These are phyloP conservation scores for Helicorthomorpha holstii DNA, from an alignment of 1,140 invertebrate genomes.

Conservation along the genomic window DNA sequence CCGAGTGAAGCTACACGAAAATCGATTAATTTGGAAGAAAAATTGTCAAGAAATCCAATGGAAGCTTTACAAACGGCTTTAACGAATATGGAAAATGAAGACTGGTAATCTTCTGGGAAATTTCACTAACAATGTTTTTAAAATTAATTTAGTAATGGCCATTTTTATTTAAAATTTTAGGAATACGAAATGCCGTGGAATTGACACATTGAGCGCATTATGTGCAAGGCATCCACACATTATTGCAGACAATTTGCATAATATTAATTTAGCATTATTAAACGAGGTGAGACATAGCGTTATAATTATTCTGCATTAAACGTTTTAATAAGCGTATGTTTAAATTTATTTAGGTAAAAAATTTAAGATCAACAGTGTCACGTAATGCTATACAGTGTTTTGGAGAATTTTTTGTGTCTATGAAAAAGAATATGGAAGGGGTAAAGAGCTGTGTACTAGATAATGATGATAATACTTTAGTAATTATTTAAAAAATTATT, in stretches of 20 bases:
- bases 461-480: neutral
- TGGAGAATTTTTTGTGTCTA: constrained; percentile 51
- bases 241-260: constrained; percentile 37
- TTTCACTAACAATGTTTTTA: neutral
- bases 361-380: constrained; percentile 76
- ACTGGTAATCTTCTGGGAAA: constrained; percentile 4
- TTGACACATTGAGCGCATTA: constrained; percentile 52
- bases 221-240: constrained; percentile 48
- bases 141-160: neutral
- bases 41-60: constrained; percentile 7
- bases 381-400: constrained; percentile 62
- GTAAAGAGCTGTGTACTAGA: constrained; percentile 28
- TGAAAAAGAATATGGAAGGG: constrained; percentile 50
- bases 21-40: too few relatives aligned
- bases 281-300: constrained; percentile 42
- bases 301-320: neutral
- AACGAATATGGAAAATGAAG: constrained; percentile 7
- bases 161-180: constrained; percentile 24
- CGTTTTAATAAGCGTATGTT: too few relatives aligned
- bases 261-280: constrained; percentile 47
- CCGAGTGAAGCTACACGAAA: too few relatives aligned
- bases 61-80: constrained; percentile 12
- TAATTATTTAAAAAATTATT: constrained; percentile 6
- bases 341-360: constrained; percentile 30
- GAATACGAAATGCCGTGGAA: constrained; percentile 63